A percentile compares a stretch with the other conserved stretches of the same genome.
These are phyloP conservation scores for Pholis gunnellus DNA, from an alignment of 2,113 vertebrate genomes.

Conservation along the genomic window DNA sequence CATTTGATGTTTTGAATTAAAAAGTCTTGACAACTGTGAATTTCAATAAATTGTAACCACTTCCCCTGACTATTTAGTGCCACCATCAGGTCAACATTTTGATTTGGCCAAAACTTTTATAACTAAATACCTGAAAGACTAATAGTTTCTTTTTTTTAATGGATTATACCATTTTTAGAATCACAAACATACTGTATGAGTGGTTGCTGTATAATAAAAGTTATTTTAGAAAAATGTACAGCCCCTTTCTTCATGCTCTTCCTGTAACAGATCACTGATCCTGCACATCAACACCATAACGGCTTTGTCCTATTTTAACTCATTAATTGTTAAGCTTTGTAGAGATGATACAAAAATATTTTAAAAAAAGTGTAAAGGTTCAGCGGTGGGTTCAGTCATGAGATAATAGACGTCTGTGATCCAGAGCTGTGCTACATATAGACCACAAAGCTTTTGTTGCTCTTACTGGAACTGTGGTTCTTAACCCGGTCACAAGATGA, in stretches of 20 bases:
- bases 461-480: slow-evolving; percentile 22
- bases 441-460: slow-evolving; percentile 20
- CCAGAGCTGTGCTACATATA: slow-evolving; percentile 9
- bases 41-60: no score
- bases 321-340: not conserved
- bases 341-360: not conserved
- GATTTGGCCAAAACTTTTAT: not conserved
- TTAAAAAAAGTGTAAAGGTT: not conserved
- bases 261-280: not conserved
- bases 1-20: no score
- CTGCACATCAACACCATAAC: not conserved
- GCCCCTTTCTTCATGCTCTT: not conserved
- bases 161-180: not conserved
- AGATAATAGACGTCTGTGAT: slow-evolving; percentile 36
- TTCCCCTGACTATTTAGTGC: no score
- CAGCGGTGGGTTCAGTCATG: slow-evolving; percentile 37
- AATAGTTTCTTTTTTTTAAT: not conserved
- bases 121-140: not conserved
- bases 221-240: not conserved
- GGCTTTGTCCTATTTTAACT: not conserved
- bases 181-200: not conserved
- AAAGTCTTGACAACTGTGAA: not conserved
- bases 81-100: no score
- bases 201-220: not conserved
- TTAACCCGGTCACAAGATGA: slow-evolving; percentile 57